Evolutionary conservation across 1,140 invertebrate species (phyloP).

Genomic region (Megathymus violae): DNA sequence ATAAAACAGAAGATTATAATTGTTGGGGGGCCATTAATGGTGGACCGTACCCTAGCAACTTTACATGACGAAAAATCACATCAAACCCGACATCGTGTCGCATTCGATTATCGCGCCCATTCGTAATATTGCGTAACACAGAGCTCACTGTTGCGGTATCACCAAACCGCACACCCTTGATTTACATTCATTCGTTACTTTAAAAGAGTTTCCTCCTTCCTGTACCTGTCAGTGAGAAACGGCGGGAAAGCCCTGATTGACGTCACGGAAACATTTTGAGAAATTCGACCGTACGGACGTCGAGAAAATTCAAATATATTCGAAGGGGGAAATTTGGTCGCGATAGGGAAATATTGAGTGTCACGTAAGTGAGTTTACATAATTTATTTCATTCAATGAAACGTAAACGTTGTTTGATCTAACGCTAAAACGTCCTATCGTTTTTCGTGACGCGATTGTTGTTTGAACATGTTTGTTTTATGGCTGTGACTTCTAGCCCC

Average conservation of each 20-base stretch:
- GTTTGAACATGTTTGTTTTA: not conserved
- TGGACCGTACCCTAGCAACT: too few species aligned
- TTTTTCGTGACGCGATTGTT: slow-evolving; percentile 3
- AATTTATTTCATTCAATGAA: slow-evolving; percentile 38
- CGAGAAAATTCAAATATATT: slow-evolving; percentile 38
- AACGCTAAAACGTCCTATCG: slow-evolving; percentile 5
- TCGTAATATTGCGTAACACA: slow-evolving; percentile 21
- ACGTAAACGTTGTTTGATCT: not conserved
- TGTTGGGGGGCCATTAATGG: too few species aligned
- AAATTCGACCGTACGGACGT: slow-evolving; percentile 19
- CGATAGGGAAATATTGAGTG: slow-evolving; percentile 54
- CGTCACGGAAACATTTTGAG: slow-evolving; percentile 50
- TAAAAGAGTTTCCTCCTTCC: slow-evolving; percentile 58
- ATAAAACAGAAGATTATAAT: too few species aligned
- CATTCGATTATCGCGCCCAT: slow-evolving; percentile 17
- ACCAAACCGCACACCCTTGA: slow-evolving; percentile 32
- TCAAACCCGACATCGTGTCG: not conserved
- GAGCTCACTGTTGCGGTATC: slow-evolving; percentile 16
- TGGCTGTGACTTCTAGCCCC: not conserved
- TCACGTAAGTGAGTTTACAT: slow-evolving; percentile 44
- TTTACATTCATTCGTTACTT: slow-evolving; percentile 49
- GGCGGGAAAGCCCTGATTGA: slow-evolving; percentile 61
- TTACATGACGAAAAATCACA: too few species aligned
- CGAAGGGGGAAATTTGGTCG: slow-evolving; percentile 37
- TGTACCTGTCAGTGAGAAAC: slow-evolving; percentile 60